Percentiles rank a stretch among this genome's conserved stretches.
Evolutionary conservation across 1,140 invertebrate genomes (phyloP).

Genomic region (Drosophila sechellia): DNA sequence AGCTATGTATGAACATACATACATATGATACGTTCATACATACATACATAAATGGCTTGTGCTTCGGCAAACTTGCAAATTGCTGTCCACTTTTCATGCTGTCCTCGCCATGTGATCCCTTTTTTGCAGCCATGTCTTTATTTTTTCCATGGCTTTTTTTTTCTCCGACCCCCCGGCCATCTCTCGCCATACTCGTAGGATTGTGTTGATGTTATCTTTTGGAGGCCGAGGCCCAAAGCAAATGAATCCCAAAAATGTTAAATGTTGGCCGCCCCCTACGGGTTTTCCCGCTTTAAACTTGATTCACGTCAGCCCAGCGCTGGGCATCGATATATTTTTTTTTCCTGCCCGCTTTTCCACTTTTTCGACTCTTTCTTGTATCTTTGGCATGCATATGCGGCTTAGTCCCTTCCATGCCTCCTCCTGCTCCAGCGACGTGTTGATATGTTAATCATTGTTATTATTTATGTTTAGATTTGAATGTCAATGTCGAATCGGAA

Average conservation of each 20-base stretch:
- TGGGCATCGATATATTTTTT: constrained; percentile 40
- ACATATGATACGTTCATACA: constrained; percentile 6
- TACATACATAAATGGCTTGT: constrained; percentile 30
- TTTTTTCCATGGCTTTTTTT: constrained; percentile 13
- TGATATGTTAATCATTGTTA: constrained; percentile 83
- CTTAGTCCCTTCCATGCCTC: constrained; percentile 22
- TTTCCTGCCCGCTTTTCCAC: neutral
- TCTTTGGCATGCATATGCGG: constrained; percentile 41
- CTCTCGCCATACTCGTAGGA: neutral
- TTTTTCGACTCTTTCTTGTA: constrained; percentile 29
- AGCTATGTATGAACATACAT: neutral
- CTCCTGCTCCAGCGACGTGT: constrained; percentile 47
- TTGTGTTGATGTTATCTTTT: constrained; percentile 51
- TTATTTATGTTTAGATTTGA: constrained; percentile 82
- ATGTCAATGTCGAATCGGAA: constrained; percentile 73
- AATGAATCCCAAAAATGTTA: constrained; percentile 76
- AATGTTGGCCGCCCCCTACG: constrained; percentile 47
- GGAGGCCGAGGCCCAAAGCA: constrained; percentile 60
- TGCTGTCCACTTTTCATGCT: constrained; percentile 74
- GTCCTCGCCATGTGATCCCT: constrained; percentile 33
- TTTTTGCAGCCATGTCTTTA: constrained; percentile 24
- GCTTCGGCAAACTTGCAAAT: constrained; percentile 59
- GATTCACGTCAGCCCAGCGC: constrained; percentile 34
- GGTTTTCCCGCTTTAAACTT: constrained; percentile 30
- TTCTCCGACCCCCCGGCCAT: constrained; percentile 5